Evolutionary conservation across 2,797 vertebrate genomes (phyloP), one percentile per base, ranked within the genome.

Genomic region (Dendrocincla tyrannina): DNA sequence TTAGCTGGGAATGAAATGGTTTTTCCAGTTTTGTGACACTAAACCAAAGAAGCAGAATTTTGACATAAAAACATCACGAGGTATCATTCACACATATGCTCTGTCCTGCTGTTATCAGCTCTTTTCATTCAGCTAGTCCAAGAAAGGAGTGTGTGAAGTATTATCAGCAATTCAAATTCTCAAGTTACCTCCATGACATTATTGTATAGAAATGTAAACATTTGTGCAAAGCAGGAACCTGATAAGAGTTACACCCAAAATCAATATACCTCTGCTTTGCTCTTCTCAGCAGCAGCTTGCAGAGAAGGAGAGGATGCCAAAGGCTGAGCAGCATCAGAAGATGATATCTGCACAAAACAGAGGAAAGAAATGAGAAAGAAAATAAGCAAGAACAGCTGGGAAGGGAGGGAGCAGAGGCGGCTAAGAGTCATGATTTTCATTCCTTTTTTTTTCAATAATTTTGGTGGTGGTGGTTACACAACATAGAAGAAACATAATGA

Each of bases 241-340:
- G 72, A 64, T 49, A 91, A 85, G 52, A 86, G 75, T 67, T 64
- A 83, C 81, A 92, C 42, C 74, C 67, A 3, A 89, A 94, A 94
- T 4, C 75, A 85, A 56, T 91, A 96, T 98, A 99, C 99, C 99
- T 99, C 99, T 92, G 98, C 97, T 98, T 98, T 99, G 98, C 93
- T 99, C 98, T 98, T 98, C 97, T 99, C 99, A 96, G 95, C 98
- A 98, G 98, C 97, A 97, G 98, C 97, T 98, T 98, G 98, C 82
- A 98, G 98, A 98, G 99, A 98, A 81, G 98, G 98, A 85, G 98
- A 99, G 90, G 98, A 98, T 97, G 98, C 97, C 97, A 98, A 97
- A 97, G 98, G 97, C 96, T 98, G 98, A 98, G 98, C 96, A 93
- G 97, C 98, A 96, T 99, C 99, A 98, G 98, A 98, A 42, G 98